A percentile compares a stretch with the other conserved stretches of the same genome.
Evolutionary conservation across 1,140 invertebrate genomes (phyloP).

Genomic region (Orius insidiosus): DNA sequence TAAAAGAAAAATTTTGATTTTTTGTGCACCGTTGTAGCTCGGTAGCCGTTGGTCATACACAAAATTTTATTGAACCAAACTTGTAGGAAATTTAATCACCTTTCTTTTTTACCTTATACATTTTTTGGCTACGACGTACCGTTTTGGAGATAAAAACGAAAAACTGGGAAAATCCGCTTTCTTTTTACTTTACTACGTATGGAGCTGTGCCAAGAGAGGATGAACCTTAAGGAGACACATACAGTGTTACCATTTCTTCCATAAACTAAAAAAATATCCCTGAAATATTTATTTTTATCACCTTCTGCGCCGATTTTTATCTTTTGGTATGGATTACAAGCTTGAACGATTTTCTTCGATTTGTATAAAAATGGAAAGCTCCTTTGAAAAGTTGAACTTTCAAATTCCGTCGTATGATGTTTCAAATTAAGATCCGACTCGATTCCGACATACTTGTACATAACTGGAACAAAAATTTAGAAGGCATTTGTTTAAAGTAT

Average conservation of each 20-base stretch:
- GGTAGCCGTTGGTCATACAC: not conserved
- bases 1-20: not conserved
- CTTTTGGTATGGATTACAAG: constrained; percentile 46
- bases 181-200: too few species aligned
- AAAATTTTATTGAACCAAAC: too few species aligned
- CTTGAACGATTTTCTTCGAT: constrained; percentile 40
- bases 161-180: too few species aligned
- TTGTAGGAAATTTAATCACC: too few species aligned
- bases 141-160: too few species aligned
- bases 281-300: constrained; percentile 20
- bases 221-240: too few species aligned
- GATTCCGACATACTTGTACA: constrained; percentile 55
- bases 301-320: constrained; percentile 50
- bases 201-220: too few species aligned
- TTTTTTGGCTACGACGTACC: too few species aligned
- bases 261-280: not conserved
- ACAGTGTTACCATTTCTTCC: not conserved
- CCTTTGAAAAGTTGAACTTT: constrained; percentile 29
- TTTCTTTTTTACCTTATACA: too few species aligned
- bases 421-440: constrained; percentile 26
- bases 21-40: not conserved
- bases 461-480: constrained; percentile 35
- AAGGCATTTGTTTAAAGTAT: too few species aligned
- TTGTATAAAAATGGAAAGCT: constrained; percentile 38
- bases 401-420: constrained; percentile 22